These are phyloP conservation scores for Onychomys leucogaster DNA, from an alignment of 2,797 vertebrate species.

Conservation along the genomic window DNA sequence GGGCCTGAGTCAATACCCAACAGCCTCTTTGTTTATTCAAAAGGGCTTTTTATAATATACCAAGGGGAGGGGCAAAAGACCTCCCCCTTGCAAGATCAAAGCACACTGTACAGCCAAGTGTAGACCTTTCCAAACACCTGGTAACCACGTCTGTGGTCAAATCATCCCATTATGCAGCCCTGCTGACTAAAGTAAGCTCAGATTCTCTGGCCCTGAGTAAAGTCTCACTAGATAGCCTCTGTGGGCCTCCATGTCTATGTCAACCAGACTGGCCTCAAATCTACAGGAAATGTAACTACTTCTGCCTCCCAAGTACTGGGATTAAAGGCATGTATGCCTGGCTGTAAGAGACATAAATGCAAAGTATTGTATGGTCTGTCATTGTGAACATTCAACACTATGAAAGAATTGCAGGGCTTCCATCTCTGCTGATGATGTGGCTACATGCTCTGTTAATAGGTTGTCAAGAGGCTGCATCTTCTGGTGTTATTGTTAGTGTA, in stretches of 20 bases:
- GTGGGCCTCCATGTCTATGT: not conserved
- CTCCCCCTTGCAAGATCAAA: no score
- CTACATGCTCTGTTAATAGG: not conserved
- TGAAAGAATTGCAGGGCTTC: conserved; percentile 14
- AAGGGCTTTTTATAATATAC: no score
- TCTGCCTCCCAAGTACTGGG: not conserved
- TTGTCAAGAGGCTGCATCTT: not conserved
- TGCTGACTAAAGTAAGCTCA: no score
- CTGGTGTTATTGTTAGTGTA: not conserved
- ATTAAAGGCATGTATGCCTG: not conserved
- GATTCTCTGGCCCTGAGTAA: no score
- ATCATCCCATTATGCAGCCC: no score
- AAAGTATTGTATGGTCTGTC: not conserved
- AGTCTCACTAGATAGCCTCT: no score
- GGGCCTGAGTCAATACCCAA: no score
- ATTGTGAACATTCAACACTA: not conserved
- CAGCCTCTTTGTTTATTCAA: no score
- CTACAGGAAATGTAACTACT: not conserved
- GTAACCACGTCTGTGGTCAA: no score
- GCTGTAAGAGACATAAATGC: not conserved
- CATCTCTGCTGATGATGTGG: not conserved
- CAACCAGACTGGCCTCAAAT: not conserved
- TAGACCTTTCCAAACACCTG: no score
- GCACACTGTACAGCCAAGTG: no score
- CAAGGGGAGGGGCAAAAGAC: no score